Conservation (phyloP, 37 sponge, comb jelly and placozoan species). For the Ianthella basta region DNA sequence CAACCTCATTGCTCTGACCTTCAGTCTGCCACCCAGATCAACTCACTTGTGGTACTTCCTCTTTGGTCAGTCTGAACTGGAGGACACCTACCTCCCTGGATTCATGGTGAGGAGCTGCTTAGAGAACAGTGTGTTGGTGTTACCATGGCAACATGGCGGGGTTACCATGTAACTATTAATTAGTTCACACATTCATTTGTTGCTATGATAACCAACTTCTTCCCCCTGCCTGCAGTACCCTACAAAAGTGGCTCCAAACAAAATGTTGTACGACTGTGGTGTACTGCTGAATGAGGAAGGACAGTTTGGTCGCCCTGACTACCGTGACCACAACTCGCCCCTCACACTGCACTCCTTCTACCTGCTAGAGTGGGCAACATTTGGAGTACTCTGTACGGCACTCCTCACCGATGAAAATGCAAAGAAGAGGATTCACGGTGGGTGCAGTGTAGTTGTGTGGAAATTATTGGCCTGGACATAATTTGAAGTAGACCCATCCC, state of each 20-base stretch:
- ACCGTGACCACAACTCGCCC: conserved; percentile 61
- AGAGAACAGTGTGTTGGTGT: too few species aligned
- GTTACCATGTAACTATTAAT: too few species aligned
- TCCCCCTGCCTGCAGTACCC: conserved; percentile 48
- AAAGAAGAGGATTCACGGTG: conserved; percentile 48
- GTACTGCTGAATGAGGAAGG: conserved; percentile 77
- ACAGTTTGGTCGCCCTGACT: conserved; percentile 77
- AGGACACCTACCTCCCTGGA: conserved; percentile 74
- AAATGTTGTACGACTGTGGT: conserved; percentile 18
- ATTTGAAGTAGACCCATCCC: too few species aligned
- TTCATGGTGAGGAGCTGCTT: conserved; percentile 63
- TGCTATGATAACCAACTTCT: neutral
- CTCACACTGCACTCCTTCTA: conserved; percentile 89
- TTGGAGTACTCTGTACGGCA: conserved; percentile 75
- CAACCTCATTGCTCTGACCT: conserved; percentile 72
- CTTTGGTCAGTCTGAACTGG: conserved; percentile 61
- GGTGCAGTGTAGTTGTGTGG: neutral
- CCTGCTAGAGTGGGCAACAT: conserved; percentile 80
- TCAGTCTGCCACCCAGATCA: conserved; percentile 64
- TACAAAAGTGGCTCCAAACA: conserved; percentile 47
- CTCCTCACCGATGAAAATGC: conserved; percentile 77
- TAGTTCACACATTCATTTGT: too few species aligned
- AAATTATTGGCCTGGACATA: too few species aligned
- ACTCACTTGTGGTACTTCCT: conserved; percentile 83
- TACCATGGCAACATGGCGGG: too few species aligned